Conservation (phyloP, 2,113 vertebrate species). For the Heterotis niloticus region DNA sequence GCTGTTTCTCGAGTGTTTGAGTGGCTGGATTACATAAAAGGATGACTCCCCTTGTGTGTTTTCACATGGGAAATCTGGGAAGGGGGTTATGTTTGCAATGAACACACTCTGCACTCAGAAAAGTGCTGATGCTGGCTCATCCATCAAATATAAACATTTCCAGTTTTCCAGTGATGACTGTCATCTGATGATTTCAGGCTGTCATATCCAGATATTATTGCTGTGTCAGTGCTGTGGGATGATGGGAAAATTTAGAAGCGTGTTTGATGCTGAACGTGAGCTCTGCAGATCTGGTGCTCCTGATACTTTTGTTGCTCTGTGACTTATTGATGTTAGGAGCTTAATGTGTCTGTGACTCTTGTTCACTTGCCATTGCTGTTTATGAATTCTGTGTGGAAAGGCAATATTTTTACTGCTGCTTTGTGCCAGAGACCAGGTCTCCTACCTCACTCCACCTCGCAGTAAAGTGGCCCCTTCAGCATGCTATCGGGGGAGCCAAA, state of each 20-base stretch:
- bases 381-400: not conserved
- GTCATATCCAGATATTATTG: not conserved
- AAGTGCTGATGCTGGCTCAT: no score
- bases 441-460: not conserved
- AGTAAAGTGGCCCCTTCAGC: conserved; percentile 1
- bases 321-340: not conserved
- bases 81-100: no score
- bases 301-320: not conserved
- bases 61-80: not conserved
- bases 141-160: no score
- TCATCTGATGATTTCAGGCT: not conserved
- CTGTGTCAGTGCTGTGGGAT: not conserved
- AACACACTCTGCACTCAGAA: no score
- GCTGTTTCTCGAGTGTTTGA: not conserved
- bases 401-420: conserved; percentile 2
- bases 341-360: not conserved
- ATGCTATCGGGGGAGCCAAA: not conserved
- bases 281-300: not conserved
- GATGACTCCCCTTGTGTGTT: not conserved
- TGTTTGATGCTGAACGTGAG: not conserved
- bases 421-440: not conserved
- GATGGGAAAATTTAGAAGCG: not conserved
- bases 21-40: not conserved
- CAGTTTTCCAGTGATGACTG: no score
- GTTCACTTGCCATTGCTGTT: conserved; percentile 7